These are phyloP conservation scores for Urophycis tenuis DNA, from an alignment of 2,797 vertebrate genomes.

Conservation along the genomic window DNA sequence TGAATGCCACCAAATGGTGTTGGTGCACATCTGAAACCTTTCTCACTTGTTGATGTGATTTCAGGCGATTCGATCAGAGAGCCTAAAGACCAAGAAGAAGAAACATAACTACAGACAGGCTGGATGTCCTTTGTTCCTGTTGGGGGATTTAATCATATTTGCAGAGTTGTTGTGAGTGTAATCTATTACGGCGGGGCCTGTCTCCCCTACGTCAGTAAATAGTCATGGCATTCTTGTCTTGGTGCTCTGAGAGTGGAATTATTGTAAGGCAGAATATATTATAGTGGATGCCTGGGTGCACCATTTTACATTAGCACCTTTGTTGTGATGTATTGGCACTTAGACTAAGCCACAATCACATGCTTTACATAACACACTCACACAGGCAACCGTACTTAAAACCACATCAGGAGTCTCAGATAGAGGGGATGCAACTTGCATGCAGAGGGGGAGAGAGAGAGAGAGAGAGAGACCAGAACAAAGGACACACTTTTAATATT, in stretches of 20 bases:
- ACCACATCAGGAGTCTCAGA: conserved; percentile 42
- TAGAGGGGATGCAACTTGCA: neutral
- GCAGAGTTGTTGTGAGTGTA: conserved; percentile 30
- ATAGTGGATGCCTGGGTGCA: conserved; percentile 25
- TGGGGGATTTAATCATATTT: conserved; percentile 40
- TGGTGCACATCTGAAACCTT: too few species aligned
- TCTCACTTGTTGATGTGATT: too few species aligned
- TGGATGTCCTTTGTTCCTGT: conserved; percentile 44
- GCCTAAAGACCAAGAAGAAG: too few species aligned
- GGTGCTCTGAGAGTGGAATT: conserved; percentile 40
- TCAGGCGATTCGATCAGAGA: too few species aligned
- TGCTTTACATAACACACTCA: conserved; percentile 31
- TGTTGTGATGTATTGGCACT: conserved; percentile 9
- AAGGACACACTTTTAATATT: too few species aligned
- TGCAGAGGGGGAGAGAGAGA: too few species aligned
- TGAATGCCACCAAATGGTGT: too few species aligned
- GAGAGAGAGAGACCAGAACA: too few species aligned
- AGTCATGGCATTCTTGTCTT: conserved; percentile 42
- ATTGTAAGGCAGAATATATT: conserved; percentile 34
- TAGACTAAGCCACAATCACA: conserved; percentile 25
- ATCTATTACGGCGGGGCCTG: conserved; percentile 42
- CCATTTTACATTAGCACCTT: neutral
- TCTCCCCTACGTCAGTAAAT: conserved; percentile 44
- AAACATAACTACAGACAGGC: neutral
- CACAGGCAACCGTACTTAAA: conserved; percentile 38